phyloP scores from a whole-genome alignment of 2,113 vertebrate species.

The Pandion haliaetus region DNA sequence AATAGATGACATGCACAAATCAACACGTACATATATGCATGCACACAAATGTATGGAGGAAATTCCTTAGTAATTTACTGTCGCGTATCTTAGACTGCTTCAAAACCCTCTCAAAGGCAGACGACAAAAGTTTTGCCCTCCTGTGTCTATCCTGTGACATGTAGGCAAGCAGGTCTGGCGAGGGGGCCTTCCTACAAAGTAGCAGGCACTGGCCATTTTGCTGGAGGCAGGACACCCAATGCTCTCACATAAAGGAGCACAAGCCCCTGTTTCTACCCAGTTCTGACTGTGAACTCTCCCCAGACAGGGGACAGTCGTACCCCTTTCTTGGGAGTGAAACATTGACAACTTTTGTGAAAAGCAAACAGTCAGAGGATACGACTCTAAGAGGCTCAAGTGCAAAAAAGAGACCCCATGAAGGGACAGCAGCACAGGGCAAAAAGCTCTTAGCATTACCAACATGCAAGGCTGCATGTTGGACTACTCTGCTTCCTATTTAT shows the following conservation, averaged over 20 bases:
- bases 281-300: background rate
- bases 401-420: background rate
- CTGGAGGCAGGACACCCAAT: background rate
- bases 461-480: background rate
- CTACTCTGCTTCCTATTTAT: background rate
- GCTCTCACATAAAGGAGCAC: background rate
- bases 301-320: background rate
- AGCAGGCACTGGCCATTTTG: background rate
- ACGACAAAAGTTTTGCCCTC: background rate
- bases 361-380: accelerated
- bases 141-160: background rate
- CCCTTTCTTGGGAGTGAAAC: background rate
- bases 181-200: background rate
- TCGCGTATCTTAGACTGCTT: background rate
- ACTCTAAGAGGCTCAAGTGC: background rate
- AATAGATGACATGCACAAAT: background rate
- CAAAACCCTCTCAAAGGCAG: background rate
- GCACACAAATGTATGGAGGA: accelerated
- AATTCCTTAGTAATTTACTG: background rate
- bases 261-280: background rate
- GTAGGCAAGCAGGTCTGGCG: background rate
- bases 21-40: background rate
- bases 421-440: background rate
- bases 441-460: background rate
- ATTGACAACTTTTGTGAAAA: background rate